Base-by-base conservation (phyloP, 2,113 vertebrate genomes). In the Setophaga petechia region DNA sequence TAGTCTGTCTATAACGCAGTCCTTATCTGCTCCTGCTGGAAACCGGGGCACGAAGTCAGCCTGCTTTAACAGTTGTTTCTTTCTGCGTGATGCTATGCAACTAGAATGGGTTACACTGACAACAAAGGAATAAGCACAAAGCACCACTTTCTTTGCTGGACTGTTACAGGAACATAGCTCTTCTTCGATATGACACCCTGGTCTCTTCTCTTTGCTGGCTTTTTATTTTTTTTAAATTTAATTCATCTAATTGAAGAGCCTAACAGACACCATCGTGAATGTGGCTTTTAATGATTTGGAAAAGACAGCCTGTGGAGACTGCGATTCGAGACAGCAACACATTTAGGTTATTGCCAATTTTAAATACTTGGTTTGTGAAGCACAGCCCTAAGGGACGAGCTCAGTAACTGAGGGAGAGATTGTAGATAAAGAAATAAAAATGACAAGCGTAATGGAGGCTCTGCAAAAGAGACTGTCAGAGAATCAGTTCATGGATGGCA, bases 341-440 rank as follows among this genome's bases (percentile, higher is more conserved):
- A 91, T 97, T 98, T 98, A 98, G 97, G 96, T 97, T 98, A 96
- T 97, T 98, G 98, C 97, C 98, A 98, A 95, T 98, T 97, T 96
- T 96, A 98, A 98, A 98, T 96, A 96, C 97, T 97, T 91, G 97
- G 97, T 97, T 98, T 97, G 96, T 87, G 97, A 97, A 98, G 97
- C 98, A 46, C 85, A 98, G 98, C 98, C 98, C 98, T 97, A 93
- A 98, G 98, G 98, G 98, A 98, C 82, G 52, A 96, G 96, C 96
- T 93, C 91, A 84, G 97, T 96, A 97, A 98, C 98, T 94, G 97
- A 97, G 96, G 97, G 94, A 95, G 97, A 97, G 97, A 98, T 98
- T 67, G 93, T 97, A 98, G 97, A 98, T 98, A 98, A 98, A 98
- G 98, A 98, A 98, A 98, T 98, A 98, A 98, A 98, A 98, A 98